These are phyloP conservation scores for Tenebrosternarchus preto DNA, from an alignment of 2,113 vertebrate species.

Conservation along the genomic window DNA sequence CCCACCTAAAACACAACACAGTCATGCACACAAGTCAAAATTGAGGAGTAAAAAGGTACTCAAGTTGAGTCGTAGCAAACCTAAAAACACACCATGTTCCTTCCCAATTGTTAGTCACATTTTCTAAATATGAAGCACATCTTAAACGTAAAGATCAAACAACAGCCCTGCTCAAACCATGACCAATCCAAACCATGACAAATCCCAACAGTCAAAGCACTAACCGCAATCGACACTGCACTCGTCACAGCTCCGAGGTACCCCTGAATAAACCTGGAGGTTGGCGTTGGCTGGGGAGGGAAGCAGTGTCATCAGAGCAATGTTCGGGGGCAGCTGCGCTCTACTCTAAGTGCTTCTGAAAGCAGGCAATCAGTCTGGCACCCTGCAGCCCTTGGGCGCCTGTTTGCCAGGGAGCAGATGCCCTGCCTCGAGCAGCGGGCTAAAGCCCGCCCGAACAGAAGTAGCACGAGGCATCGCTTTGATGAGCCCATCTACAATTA, in stretches of 20 bases:
- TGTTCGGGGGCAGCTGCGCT: not conserved
- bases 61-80: too few relatives aligned
- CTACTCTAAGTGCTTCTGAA: slow-evolving; percentile 1
- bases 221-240: slow-evolving; percentile 94
- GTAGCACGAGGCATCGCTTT: slow-evolving; percentile 27
- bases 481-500: slow-evolving; percentile 37
- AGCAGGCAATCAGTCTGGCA: not conserved
- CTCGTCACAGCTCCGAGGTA: slow-evolving; percentile 94
- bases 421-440: slow-evolving; percentile 36
- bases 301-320: slow-evolving; percentile 1
- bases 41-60: not conserved
- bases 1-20: slow-evolving; percentile 80
- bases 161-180: not conserved
- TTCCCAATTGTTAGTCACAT: not conserved
- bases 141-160: not conserved
- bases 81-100: too few relatives aligned
- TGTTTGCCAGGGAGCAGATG: slow-evolving; percentile 24
- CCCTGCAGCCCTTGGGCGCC: not conserved
- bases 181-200: not conserved
- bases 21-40: not conserved
- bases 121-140: not conserved
- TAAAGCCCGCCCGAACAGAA: slow-evolving; percentile 45
- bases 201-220: slow-evolving; percentile 60
- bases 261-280: slow-evolving; percentile 93
- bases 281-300: slow-evolving; percentile 83